phyloP scores from a whole-genome alignment of 2,113 vertebrate genomes.

The Pheucticus melanocephalus region DNA sequence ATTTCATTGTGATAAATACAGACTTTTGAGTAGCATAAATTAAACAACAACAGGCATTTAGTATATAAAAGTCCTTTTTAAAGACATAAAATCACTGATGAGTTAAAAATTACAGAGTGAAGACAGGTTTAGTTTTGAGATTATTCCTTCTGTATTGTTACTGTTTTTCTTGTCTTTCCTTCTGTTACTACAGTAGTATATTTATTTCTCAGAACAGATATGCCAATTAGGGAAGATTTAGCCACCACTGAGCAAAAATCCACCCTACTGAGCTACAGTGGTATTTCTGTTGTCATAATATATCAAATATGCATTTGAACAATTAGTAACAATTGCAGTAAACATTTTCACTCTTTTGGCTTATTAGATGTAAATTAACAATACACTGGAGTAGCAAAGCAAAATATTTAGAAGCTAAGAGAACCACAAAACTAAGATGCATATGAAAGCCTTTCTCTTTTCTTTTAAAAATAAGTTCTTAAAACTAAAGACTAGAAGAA shows the following conservation, averaged over 20 bases:
- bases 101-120: background rate
- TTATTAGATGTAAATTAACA: background rate
- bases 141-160: background rate
- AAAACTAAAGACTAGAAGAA: background rate
- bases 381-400: background rate
- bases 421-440: background rate
- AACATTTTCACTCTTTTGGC: background rate
- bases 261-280: background rate
- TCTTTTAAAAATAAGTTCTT: background rate
- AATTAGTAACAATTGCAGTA: background rate
- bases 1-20: background rate
- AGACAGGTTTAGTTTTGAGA: background rate
- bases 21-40: background rate
- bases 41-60: background rate
- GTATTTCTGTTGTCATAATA: background rate
- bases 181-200: background rate
- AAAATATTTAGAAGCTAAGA: background rate
- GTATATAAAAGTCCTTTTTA: background rate
- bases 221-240: background rate
- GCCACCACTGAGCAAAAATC: background rate
- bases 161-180: background rate
- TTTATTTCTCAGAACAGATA: background rate
- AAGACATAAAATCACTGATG: background rate
- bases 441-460: background rate
- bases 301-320: background rate